Evolutionary conservation across 2,113 vertebrate species (phyloP), one percentile per base, ranked within the genome.

Genomic region (Pipra filicauda): DNA sequence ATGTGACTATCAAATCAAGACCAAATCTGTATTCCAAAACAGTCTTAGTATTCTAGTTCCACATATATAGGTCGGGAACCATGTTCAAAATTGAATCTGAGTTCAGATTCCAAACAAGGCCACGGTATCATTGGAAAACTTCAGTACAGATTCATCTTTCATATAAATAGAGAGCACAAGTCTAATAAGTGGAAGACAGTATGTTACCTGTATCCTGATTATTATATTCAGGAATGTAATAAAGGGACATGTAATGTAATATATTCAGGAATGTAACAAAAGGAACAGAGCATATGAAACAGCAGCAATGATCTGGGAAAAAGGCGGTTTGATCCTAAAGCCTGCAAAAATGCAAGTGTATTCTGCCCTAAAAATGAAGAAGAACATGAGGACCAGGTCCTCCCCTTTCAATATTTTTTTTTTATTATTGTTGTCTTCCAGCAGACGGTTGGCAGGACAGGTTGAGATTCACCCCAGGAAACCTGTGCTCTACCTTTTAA

Each of bases 391-490:
- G 80, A 52, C 37, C 67, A 70, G n/a, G 44, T 62, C 84, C 28
- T 88, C 21, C 20, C 6, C 37, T 69, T 69, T 74, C 52, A 74
- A 10, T 44, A 37, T 4, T 12, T 86, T 83, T 58, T 75, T 72
- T 67, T 85, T 72, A 72, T 89, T 89, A 55, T 20, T 43, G 51
- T 52, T 91, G 55, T 87, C 73, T 92, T 79, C 71, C 57, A 83
- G 87, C 35, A 85, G 73, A 46, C 4, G 1, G 62, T 84, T 95
- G 88, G 93, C 91, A 96, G 66, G 43, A 93, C 54, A 95, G 55
- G 35, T 57, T 80, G 91, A 82, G 70, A 91, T 87, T 96, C 93
- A 97, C 91, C 95, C 93, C 81, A 76, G 72, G 77, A 96, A 95
- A 94, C 70, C 75, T 0, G 0, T 72, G 58, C 33, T 69, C 71